phyloP scores from a whole-genome alignment of 2,113 vertebrate genomes.

The Oncorhynchus kisutch region DNA sequence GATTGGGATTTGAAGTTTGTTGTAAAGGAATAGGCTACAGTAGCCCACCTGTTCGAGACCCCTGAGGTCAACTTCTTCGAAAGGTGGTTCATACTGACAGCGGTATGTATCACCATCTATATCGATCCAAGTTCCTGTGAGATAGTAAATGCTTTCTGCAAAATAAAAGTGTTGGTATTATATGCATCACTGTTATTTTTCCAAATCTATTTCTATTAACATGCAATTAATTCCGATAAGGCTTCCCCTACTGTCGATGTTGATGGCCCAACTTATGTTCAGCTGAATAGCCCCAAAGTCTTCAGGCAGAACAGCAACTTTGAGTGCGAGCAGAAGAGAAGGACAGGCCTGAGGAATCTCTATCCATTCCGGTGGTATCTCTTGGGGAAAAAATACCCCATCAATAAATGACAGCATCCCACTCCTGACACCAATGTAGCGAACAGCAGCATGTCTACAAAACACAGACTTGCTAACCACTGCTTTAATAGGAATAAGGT shows the following conservation, averaged over 20 bases:
- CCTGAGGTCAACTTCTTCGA: neutral
- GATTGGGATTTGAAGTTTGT: too few species aligned
- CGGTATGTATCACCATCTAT: fast-evolving
- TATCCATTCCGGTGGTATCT: slow-evolving; percentile 10
- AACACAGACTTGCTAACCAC: too few species aligned
- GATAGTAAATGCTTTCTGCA: slow-evolving; percentile 45
- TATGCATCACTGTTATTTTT: neutral
- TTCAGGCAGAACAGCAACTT: slow-evolving; percentile 21
- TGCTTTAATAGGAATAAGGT: too few species aligned
- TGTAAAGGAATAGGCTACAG: too few species aligned
- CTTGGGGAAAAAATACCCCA: fast-evolving
- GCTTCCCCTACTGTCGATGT: slow-evolving; percentile 68
- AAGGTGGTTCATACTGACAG: slow-evolving; percentile 51
- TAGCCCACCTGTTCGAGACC: slow-evolving; percentile 39
- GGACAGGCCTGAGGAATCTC: slow-evolving; percentile 43
- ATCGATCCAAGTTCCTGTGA: neutral
- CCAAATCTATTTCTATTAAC: neutral
- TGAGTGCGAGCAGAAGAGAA: slow-evolving; percentile 51
- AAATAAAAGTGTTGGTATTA: neutral
- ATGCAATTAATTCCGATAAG: neutral
- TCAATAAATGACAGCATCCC: neutral
- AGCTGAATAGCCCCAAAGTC: slow-evolving; percentile 14
- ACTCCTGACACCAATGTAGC: neutral
- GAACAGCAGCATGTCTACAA: too few species aligned
- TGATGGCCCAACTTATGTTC: slow-evolving; percentile 79